Base-by-base conservation (phyloP, 2,888 invertebrate genomes). In the Gibbula magus region DNA sequence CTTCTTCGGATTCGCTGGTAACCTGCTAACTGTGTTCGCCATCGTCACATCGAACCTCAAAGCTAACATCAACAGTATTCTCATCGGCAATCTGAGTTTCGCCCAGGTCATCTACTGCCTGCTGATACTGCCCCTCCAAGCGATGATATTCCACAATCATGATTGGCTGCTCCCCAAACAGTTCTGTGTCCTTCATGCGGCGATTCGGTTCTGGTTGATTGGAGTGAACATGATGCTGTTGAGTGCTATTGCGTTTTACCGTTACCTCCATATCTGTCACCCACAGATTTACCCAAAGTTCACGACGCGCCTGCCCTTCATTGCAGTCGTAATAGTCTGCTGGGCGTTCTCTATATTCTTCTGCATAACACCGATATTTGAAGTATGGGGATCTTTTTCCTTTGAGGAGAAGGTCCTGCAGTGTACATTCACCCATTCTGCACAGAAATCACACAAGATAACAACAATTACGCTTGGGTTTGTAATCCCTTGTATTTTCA, bases 41-140 rank as follows among this genome's bases (percentile, higher is more conserved):
- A 89, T 90, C 51, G 45, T 88, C n/a, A 88, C 86, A 53, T 88
- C 88, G 51, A 88, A 87, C 66, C 84, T 90, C 3, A 84, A 88
- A 5, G 87, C 84, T 75, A 89, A 88, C 80, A 86, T 89, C 73
- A 90, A 89, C 85, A 88, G 89, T 80, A 88, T 90, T 61, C 83
- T 90, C 16, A 89, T 90, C 75, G 88, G 89, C 35, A 88, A 89
- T 81, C 86, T 88, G 75, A 89, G 90, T 75, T 81, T 87, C 70
- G 88, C 89, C 22, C 87, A 88, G 74, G 87, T 88, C 73, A 78
- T 89, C 25, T 89, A 89, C 79, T 89, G 88, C 70, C 79, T 84
- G 1, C 79, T 88, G 0, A 87, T 90, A 22, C 80, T 90, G 61
- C 86, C 89, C 3, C 81, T 90, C 77, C 90, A 90, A 77, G 88